phyloP scores from a whole-genome alignment of 2,888 invertebrate genomes.

The Liodrosophila aerea region DNA sequence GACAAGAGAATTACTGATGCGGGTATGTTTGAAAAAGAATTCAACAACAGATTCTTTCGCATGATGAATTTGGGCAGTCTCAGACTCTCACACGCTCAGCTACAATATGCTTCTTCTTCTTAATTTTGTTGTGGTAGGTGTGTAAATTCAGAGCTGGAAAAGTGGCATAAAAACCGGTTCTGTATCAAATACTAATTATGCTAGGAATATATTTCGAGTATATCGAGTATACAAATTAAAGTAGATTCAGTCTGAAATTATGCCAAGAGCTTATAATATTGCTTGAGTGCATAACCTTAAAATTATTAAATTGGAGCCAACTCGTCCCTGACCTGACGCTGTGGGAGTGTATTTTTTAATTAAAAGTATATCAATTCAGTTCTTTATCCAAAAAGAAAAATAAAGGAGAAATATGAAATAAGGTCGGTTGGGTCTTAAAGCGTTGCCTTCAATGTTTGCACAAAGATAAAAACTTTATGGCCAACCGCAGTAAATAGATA shows the following conservation, averaged over 20 bases:
- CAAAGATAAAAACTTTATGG: slow-evolving; percentile 71
- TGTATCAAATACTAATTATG: slow-evolving; percentile 14
- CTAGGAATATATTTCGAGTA: background rate
- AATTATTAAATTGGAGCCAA: slow-evolving; percentile 1
- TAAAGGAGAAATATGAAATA: slow-evolving; percentile 41
- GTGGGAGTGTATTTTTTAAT: slow-evolving; percentile 49
- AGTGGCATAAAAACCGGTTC: slow-evolving; percentile 44
- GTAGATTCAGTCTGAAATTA: background rate
- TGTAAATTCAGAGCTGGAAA: slow-evolving; percentile 35
- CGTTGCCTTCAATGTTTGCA: slow-evolving; percentile 67
- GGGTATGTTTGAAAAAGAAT: slow-evolving; percentile 32
- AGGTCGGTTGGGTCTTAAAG: slow-evolving; percentile 70
- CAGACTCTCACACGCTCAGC: slow-evolving; percentile 14
- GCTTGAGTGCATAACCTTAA: background rate
- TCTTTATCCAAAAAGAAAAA: slow-evolving; percentile 33
- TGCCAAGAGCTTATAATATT: no score
- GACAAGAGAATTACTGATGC: slow-evolving; percentile 42
- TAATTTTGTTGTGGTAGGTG: slow-evolving; percentile 21
- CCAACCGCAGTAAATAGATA: slow-evolving; percentile 69
- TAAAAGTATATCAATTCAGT: slow-evolving; percentile 56
- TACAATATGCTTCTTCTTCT: slow-evolving; percentile 14
- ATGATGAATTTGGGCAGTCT: slow-evolving; percentile 61
- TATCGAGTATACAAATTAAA: background rate
- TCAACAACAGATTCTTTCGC: slow-evolving; percentile 66
- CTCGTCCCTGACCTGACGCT: slow-evolving; percentile 39